Evolutionary conservation across 2,113 vertebrate species (phyloP).

Genomic region (Solenodon paradoxus): DNA sequence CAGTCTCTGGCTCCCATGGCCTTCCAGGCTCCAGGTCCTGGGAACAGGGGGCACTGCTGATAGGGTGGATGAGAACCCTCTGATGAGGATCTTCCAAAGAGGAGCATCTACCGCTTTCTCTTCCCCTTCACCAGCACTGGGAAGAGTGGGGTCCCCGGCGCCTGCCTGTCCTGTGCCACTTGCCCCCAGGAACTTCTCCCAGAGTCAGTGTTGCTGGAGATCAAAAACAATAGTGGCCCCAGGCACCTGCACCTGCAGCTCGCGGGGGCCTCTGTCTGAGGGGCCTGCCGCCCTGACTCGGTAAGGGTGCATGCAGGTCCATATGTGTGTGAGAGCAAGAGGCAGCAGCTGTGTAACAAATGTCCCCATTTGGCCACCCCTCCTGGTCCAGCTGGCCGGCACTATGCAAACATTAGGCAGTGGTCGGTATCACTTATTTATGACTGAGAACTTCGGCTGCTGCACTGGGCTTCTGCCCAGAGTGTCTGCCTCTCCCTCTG

Average conservation of each 20-base stretch:
- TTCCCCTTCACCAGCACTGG: neutral
- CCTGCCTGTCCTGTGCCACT: neutral
- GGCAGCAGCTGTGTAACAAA: neutral
- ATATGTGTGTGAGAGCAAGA: constrained; percentile 27
- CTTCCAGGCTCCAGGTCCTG: too few relatives aligned
- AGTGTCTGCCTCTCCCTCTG: neutral
- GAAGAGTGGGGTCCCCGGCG: accelerated
- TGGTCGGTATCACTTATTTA: constrained; percentile 63
- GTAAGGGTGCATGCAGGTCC: constrained; percentile 23
- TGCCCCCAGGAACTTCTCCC: neutral
- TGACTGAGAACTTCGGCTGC: constrained; percentile 61
- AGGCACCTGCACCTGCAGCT: neutral
- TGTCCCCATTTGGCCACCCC: neutral
- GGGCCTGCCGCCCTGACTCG: neutral
- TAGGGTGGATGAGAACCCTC: neutral
- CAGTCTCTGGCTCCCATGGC: too few relatives aligned
- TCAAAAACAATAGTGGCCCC: neutral
- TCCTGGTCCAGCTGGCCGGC: neutral
- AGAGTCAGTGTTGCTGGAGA: neutral
- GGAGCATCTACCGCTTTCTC: neutral
- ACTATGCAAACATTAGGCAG: constrained; percentile 24
- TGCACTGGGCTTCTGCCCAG: constrained; percentile 34
- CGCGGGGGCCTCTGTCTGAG: neutral
- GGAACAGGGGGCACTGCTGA: neutral
- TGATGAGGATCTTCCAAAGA: neutral